Base-by-base conservation (phyloP, 2,113 vertebrate genomes). In the Amia ocellicauda region DNA sequence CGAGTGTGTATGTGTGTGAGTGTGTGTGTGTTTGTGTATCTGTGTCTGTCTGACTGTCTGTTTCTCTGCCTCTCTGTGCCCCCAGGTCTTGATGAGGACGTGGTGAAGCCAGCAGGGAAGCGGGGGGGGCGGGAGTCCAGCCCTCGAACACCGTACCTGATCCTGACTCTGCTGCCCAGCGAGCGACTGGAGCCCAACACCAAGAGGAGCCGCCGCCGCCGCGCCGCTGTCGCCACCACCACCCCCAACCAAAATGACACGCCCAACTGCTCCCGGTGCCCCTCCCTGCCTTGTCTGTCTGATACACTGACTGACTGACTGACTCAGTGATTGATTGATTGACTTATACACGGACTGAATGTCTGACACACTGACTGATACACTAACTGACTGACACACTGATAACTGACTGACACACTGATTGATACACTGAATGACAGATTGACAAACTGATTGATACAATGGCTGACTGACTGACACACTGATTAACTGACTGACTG, bases 101-200 rank as follows among this genome's bases (percentile, higher is more conserved):
- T 69, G 45, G 77, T 87, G 24, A 83, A 80, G 20, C n/a, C 83
- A 72, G 75, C 68, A 82, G 78, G 74, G 61, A 86, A 74, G 52
- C 78, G 80, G 0, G 76, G 81, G 36, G 69, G 65, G 58, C 75
- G 83, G 3, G 88, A 87, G 71, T 86, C 88, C 19, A 89, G 85
- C 78, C 85, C 83, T 74, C 89, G 89, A 80, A 88, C 83, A 1
- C 89, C 90, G 0, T 88, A 91, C 78, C 87, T 91, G 71, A 90
- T 91, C 73, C 84, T 91, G 62, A 90, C 88, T 26, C 75, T 91
- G 75, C 78, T 91, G 74, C 90, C 89, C 56, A 86, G 85, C 0
- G 86, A 87, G 73, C 72, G 89, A 31, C 72, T 87, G 58, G 88
- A 90, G 56, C 82, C 82, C 76, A 80, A 79, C 0, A 62, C 62